Percentiles rank a stretch among this genome's conserved stretches.
Conservation (phyloP, 1,140 invertebrate species). For the Saccostrea glomerata region DNA sequence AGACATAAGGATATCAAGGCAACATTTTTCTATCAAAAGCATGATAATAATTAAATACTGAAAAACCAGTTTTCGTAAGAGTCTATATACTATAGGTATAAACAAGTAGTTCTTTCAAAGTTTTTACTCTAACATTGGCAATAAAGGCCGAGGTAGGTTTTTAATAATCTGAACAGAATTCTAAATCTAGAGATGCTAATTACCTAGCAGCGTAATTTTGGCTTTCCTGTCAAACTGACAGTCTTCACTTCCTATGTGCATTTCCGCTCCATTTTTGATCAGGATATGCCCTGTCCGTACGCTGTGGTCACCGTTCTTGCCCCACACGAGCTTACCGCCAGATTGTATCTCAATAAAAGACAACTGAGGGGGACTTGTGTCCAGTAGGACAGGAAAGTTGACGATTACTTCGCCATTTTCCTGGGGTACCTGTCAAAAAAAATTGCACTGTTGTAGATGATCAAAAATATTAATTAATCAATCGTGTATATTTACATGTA, state of each 20-base stretch:
- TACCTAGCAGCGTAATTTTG: conserved; percentile 13
- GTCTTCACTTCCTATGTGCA: conserved; percentile 37
- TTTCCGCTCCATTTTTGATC: conserved; percentile 25
- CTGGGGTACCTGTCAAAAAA: neutral
- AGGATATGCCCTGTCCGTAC: neutral
- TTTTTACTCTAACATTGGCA: too few relatives aligned
- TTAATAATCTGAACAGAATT: neutral
- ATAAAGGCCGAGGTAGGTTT: too few relatives aligned
- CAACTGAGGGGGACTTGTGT: neutral
- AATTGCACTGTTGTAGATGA: too few relatives aligned
- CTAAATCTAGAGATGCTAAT: too few relatives aligned
- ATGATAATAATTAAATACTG: too few relatives aligned
- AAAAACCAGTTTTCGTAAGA: too few relatives aligned
- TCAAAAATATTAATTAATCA: too few relatives aligned
- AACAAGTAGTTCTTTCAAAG: too few relatives aligned
- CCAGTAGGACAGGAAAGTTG: neutral
- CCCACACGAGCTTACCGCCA: neutral
- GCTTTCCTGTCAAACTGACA: conserved; percentile 20
- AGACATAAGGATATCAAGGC: too few relatives aligned
- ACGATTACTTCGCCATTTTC: neutral
- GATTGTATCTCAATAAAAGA: neutral
- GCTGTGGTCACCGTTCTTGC: neutral
- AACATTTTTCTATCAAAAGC: too few relatives aligned
- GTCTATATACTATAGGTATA: too few relatives aligned
- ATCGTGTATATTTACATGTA: too few relatives aligned